phyloP scores from a whole-genome alignment of 2,888 invertebrate genomes.

The Magallana nippona region DNA sequence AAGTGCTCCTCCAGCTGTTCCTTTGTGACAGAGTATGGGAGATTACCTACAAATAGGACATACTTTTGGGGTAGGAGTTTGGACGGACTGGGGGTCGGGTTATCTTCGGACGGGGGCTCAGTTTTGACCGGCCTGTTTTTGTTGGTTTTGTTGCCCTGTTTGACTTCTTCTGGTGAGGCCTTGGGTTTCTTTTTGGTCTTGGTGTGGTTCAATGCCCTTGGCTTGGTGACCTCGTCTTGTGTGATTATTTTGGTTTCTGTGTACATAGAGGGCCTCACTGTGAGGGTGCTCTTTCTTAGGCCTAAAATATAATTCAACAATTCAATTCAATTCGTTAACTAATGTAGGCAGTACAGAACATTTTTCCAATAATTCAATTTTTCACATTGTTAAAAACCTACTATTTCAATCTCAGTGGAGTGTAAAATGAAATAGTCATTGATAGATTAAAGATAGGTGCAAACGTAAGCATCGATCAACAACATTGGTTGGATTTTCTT shows the following conservation, averaged over 20 bases:
- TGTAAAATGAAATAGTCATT: too few relatives aligned
- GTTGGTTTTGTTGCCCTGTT: conserved; percentile 33
- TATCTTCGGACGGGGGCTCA: not conserved
- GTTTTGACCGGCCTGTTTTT: conserved; percentile 15
- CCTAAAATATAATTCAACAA: not conserved
- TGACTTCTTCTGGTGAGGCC: not conserved
- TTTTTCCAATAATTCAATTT: too few relatives aligned
- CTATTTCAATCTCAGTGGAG: too few relatives aligned
- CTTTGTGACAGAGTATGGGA: conserved; percentile 69
- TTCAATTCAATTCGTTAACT: too few relatives aligned
- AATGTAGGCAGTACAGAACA: too few relatives aligned
- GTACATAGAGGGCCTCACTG: not conserved
- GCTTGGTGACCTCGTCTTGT: not conserved
- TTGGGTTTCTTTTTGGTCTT: conserved; percentile 24
- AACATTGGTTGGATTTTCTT: too few relatives aligned
- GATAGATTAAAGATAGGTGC: too few relatives aligned
- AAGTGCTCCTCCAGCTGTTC: conserved; percentile 75
- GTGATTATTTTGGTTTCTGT: conserved; percentile 24
- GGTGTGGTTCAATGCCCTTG: conserved; percentile 6
- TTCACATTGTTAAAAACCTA: too few relatives aligned
- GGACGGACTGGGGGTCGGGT: conserved; percentile 29
- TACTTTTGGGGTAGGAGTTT: conserved; percentile 61
- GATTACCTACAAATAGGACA: conserved; percentile 74
- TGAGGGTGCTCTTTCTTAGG: conserved; percentile 29
- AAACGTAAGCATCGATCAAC: too few relatives aligned